Conservation (phyloP, 2,113 vertebrate species). For the mouse (Mus musculus) region DNA sequence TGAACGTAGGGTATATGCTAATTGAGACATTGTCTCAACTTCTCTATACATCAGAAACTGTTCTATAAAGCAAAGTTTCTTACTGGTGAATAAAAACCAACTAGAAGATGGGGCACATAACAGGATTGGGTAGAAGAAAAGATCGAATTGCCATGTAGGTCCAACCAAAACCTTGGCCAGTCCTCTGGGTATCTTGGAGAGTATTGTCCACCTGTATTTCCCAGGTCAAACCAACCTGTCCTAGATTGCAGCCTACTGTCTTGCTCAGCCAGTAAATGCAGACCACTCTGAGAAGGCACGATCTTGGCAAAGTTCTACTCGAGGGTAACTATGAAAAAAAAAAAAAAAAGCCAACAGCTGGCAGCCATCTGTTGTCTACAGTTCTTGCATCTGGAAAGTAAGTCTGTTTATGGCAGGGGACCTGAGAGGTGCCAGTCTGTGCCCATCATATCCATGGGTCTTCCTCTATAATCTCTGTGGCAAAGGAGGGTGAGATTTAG, state of each 20-base stretch:
- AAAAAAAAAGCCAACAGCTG: not conserved
- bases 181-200: not conserved
- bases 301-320: not conserved
- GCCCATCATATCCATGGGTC: not conserved
- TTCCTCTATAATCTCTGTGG: not conserved
- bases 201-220: not conserved
- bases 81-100: not conserved
- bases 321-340: not conserved
- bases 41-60: slow-evolving; percentile 40
- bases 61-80: slow-evolving; percentile 15
- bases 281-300: not conserved
- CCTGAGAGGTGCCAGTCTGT: not conserved
- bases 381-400: not conserved
- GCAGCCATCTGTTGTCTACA: not conserved
- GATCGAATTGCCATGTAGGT: not conserved
- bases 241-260: not conserved
- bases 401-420: not conserved
- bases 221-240: not conserved
- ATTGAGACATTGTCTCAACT: not conserved
- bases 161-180: not conserved
- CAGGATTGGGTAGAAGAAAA: slow-evolving; percentile 14
- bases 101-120: not conserved
- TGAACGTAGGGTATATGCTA: not conserved
- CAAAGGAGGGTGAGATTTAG: not conserved
- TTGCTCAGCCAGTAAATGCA: not conserved